Conservation (phyloP, 2,113 vertebrate species). For the Mirounga angustirostris region DNA sequence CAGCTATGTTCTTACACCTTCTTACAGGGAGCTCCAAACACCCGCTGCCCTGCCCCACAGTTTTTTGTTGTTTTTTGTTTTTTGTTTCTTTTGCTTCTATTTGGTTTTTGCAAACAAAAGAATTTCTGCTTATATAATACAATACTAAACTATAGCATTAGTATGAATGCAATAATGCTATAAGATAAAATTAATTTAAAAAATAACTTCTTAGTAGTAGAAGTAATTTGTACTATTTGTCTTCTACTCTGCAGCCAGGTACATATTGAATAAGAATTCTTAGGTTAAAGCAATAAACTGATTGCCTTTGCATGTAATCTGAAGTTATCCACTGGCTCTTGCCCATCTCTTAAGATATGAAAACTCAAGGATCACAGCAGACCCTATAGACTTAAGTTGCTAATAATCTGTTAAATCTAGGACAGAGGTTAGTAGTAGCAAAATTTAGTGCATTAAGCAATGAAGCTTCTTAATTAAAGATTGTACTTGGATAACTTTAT, state of each 20-base stretch:
- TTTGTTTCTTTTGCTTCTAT: not conserved
- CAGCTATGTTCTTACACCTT: not conserved
- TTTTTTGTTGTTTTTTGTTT: not conserved
- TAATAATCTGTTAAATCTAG: constrained; percentile 12
- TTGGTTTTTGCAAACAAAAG: not conserved
- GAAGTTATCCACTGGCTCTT: not conserved
- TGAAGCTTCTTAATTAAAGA: not conserved
- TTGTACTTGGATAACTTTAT: not conserved
- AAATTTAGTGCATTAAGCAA: not conserved
- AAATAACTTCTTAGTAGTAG: not conserved
- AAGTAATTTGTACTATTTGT: not conserved
- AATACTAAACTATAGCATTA: not conserved
- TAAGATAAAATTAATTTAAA: constrained; percentile 15
- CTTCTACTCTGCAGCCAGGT: not conserved
- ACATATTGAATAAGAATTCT: not conserved
- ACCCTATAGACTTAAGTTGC: not conserved
- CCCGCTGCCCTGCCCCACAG: rapidly evolving
- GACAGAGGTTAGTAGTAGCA: not conserved
- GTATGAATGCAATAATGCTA: not conserved
- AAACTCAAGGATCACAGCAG: not conserved
- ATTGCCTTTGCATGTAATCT: not conserved
- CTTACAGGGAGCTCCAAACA: not conserved
- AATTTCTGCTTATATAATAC: not conserved
- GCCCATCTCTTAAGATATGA: not conserved
- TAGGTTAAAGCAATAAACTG: not conserved